Evolutionary conservation across 2,888 invertebrate species (phyloP).

Genomic region (Stenurella melanura): DNA sequence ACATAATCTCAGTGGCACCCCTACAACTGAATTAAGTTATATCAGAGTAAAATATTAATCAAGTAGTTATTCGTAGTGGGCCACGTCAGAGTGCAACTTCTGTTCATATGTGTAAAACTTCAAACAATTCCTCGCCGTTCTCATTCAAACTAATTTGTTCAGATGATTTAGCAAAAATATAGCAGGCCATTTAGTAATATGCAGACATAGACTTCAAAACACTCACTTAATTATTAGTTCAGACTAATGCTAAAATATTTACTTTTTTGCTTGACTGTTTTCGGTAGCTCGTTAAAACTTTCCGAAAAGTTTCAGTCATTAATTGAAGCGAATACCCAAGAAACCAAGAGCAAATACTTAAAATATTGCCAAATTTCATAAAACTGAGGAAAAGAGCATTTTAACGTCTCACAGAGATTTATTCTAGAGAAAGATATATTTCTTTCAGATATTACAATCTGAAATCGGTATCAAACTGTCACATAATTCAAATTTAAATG

Average conservation of each 20-base stretch:
- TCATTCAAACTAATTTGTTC: too few species aligned
- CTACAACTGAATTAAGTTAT: too few species aligned
- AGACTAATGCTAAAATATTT: slow-evolving; percentile 49
- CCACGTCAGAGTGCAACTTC: too few species aligned
- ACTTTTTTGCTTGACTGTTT: slow-evolving; percentile 49
- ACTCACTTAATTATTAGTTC: slow-evolving; percentile 48
- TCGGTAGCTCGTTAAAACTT: slow-evolving; percentile 56
- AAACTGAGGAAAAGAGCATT: slow-evolving; percentile 42
- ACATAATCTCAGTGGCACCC: too few species aligned
- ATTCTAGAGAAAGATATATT: slow-evolving; percentile 45
- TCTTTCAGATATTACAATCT: slow-evolving; percentile 49
- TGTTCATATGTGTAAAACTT: too few species aligned
- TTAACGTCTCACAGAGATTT: slow-evolving; percentile 41
- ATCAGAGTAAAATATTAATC: too few species aligned
- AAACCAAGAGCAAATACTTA: slow-evolving; percentile 49
- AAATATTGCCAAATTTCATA: slow-evolving; percentile 46
- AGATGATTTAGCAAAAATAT: too few species aligned
- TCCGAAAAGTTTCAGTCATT: slow-evolving; percentile 43
- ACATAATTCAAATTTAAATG: slow-evolving; percentile 52
- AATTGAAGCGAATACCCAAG: slow-evolving; percentile 41
- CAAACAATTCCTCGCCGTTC: too few species aligned
- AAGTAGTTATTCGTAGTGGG: too few species aligned
- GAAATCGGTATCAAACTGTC: slow-evolving; percentile 46
- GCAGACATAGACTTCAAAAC: background rate
- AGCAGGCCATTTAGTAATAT: background rate